A percentile compares a stretch with the other conserved stretches of the same genome.
These are phyloP conservation scores for Busseola fusca DNA, from an alignment of 2,888 invertebrate species.

Conservation along the genomic window DNA sequence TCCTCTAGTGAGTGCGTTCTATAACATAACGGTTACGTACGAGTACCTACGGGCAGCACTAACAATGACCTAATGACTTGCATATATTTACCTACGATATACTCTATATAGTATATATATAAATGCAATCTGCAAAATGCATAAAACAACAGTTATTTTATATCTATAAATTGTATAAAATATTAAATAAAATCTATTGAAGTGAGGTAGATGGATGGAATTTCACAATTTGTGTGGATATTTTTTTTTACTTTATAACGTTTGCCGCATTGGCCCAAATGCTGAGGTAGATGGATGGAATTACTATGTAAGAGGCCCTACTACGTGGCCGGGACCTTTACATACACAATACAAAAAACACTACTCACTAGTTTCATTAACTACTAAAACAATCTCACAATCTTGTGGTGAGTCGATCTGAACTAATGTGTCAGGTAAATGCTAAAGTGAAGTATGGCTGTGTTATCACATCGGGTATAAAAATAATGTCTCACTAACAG, in stretches of 20 bases:
- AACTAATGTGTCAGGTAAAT: slow-evolving; percentile 72
- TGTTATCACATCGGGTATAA: slow-evolving; percentile 72
- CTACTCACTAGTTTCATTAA: slow-evolving; percentile 82
- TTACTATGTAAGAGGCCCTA: slow-evolving; percentile 87
- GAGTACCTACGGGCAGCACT: slow-evolving; percentile 84
- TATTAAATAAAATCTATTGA: slow-evolving; percentile 90
- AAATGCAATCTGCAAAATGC: slow-evolving; percentile 89
- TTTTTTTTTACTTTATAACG: slow-evolving; percentile 80
- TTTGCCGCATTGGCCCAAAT: slow-evolving; percentile 87
- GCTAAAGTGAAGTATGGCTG: slow-evolving; percentile 66
- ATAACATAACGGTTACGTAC: slow-evolving; percentile 70
- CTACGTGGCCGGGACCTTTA: slow-evolving; percentile 82
- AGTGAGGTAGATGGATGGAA: slow-evolving; percentile 93
- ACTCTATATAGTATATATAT: slow-evolving; percentile 88
- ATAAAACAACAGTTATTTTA: slow-evolving; percentile 88
- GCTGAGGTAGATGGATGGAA: slow-evolving; percentile 90
- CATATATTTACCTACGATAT: slow-evolving; percentile 88
- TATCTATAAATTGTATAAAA: slow-evolving; percentile 89
- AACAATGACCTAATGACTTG: slow-evolving; percentile 85
- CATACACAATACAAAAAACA: slow-evolving; percentile 83
- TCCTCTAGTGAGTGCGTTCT: slow-evolving; percentile 84
- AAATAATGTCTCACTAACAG: slow-evolving; percentile 71
- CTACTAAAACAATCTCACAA: slow-evolving; percentile 80
- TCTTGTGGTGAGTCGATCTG: slow-evolving; percentile 72
- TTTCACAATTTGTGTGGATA: slow-evolving; percentile 90